These are phyloP conservation scores for Drosophila sp. DNA, from an alignment of 1,140 invertebrate genomes.

Conservation along the genomic window DNA sequence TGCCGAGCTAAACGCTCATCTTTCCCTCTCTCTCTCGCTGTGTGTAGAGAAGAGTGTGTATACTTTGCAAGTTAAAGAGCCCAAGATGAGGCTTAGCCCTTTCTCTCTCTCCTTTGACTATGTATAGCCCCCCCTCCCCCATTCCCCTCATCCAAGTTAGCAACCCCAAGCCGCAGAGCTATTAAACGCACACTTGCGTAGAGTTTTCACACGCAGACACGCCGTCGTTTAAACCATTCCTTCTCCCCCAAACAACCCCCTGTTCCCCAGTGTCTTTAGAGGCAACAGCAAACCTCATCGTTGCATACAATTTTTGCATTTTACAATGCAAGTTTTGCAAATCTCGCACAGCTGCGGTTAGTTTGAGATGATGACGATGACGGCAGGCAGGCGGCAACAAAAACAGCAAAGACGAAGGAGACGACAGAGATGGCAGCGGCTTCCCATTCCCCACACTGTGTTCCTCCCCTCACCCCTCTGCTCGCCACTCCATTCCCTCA, in stretches of 20 bases:
- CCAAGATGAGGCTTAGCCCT: constrained; percentile 46
- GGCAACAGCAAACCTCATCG: constrained; percentile 25
- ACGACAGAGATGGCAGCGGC: neutral
- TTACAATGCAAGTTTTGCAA: constrained; percentile 65
- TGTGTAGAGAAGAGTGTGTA: constrained; percentile 23
- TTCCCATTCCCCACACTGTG: neutral
- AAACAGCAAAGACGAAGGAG: neutral
- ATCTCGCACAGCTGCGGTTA: constrained; percentile 71
- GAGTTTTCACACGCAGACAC: constrained; percentile 68
- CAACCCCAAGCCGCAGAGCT: constrained; percentile 54
- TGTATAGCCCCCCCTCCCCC: neutral
- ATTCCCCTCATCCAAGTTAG: constrained; percentile 1
- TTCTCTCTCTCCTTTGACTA: constrained; percentile 14
- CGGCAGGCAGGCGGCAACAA: neutral
- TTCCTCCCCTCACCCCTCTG: neutral
- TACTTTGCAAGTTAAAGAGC: constrained; percentile 69
- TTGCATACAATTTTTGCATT: constrained; percentile 57
- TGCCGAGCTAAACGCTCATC: constrained; percentile 25
- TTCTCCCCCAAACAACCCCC: neutral
- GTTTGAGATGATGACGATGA: constrained; percentile 22
- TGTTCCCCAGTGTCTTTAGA: constrained; percentile 14
- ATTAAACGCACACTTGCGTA: constrained; percentile 77
- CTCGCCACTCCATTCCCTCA: neutral
- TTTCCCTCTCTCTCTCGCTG: constrained; percentile 16
- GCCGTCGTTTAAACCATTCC: constrained; percentile 29